Base-by-base conservation (phyloP, 2,888 invertebrate genomes). In the Cheilosia urbana region DNA sequence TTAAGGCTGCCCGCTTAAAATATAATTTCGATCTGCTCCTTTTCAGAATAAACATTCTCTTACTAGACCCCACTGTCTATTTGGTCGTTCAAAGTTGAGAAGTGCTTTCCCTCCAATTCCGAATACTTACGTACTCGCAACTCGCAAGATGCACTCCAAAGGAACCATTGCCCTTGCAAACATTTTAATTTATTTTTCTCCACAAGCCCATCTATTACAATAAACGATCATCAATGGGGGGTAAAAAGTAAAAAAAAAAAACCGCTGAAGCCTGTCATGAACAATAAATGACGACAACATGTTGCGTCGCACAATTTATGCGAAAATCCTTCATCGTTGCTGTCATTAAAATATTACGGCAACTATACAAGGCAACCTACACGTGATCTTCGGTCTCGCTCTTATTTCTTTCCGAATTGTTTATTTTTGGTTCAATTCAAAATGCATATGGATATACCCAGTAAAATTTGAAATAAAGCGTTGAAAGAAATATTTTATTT, bases 221-320 rank as follows among this genome's bases (percentile, higher is more conserved):
- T 11, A 27, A 73, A 30, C 45, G 51, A 53, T 63, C 53, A 45
- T 21, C 62, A 40, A 47, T 42, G 62, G 72, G 73, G 62, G 53
- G 34, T 7, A 9, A 47, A 57, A 34, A 6, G 11, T 30, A 42
- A 24, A 68, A 27, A 15, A 37, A n/a, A 53, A 27, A 21, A 51
- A 40, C 6, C 30, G 11, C 15, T 57, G 37, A 45, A 40, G 45
- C 34, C 63, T 75, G 53, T 75, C 75, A 53, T 21, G 24, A 55
- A 47, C 57, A 42, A 65, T 75, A 75, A 75, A 75, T 65, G 75
- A 71, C 47, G 69, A 75, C 75, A 65, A 65, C 75, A 65, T 65
- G 65, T 42, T 75, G 65, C 57, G 37, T 5, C 34, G 24, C 6
- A 34, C 42, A 57, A 65, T 75, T 75, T 75, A 75, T 75, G 63